These are phyloP conservation scores for Cataglyphis cursor DNA, from an alignment of 2,888 invertebrate species.

Conservation along the genomic window DNA sequence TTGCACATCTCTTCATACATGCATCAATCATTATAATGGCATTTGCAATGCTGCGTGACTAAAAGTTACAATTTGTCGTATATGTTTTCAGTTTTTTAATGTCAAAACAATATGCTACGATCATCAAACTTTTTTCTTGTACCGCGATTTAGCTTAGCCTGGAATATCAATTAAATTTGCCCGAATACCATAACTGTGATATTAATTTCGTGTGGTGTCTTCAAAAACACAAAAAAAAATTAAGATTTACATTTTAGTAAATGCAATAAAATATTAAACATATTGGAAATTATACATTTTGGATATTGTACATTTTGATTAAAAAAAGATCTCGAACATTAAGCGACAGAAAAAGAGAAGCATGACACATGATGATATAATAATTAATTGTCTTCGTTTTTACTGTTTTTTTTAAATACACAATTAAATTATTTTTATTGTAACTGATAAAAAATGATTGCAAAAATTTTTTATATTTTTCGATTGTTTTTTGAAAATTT, in stretches of 20 bases:
- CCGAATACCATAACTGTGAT: slow-evolving; percentile 20
- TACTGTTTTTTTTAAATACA: background rate
- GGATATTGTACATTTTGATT: background rate
- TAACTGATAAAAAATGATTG: background rate
- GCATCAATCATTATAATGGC: slow-evolving; percentile 8
- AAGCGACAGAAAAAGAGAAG: background rate
- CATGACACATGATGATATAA: background rate
- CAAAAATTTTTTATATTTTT: background rate
- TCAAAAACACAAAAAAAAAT: background rate
- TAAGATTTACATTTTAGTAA: background rate
- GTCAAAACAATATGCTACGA: slow-evolving; percentile 63
- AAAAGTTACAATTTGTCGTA: background rate
- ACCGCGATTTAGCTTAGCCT: slow-evolving; percentile 50
- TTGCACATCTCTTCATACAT: background rate
- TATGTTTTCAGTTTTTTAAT: slow-evolving; percentile 16
- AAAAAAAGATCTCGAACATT: background rate
- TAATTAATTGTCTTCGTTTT: background rate
- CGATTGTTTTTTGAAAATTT: background rate
- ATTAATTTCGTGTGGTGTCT: slow-evolving; percentile 14
- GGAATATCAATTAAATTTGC: slow-evolving; percentile 78
- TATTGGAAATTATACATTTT: background rate
- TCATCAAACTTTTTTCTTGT: slow-evolving; percentile 69
- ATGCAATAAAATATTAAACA: slow-evolving; percentile 17
- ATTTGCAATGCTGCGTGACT: background rate
- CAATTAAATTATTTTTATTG: background rate